Conservation (phyloP, 2,797 vertebrate genomes). For the Anisognathus igniventris region DNA sequence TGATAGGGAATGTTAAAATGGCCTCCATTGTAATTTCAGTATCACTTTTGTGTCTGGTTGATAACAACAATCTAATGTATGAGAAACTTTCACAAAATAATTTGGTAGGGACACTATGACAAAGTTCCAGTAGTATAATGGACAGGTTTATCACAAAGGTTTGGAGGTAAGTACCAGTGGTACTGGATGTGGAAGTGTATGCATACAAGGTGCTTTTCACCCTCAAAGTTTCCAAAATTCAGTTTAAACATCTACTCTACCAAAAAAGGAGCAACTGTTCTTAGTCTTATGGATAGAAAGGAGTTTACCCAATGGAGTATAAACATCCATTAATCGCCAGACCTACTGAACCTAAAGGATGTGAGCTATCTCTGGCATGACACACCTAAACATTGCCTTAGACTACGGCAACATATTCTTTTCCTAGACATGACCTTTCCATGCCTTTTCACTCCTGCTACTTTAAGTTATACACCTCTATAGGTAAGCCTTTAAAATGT, state of each 20-base stretch:
- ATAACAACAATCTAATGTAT: not conserved
- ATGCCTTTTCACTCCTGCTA: not conserved
- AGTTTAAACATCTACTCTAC: not conserved
- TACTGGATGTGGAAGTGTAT: not conserved
- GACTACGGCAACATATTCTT: not conserved
- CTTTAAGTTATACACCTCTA: not conserved
- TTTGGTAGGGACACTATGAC: not conserved
- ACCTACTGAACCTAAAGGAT: not conserved
- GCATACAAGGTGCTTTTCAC: not conserved
- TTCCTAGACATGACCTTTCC: not conserved
- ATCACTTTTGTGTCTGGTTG: not conserved
- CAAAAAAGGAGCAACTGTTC: not conserved
- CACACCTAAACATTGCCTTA: not conserved
- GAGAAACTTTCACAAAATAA: not conserved
- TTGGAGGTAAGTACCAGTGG: not conserved
- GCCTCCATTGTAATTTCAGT: conserved; percentile 23
- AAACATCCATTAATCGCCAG: not conserved
- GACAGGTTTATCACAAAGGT: not conserved
- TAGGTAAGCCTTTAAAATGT: not conserved
- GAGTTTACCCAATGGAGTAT: not conserved
- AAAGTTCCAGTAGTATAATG: not conserved
- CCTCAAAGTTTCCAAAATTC: not conserved
- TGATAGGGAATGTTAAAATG: conserved; percentile 51
- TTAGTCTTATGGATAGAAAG: not conserved
- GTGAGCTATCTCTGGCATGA: not conserved